These are phyloP conservation scores for Eolophus roseicapilla DNA, from an alignment of 2,113 vertebrate species.

Conservation along the genomic window DNA sequence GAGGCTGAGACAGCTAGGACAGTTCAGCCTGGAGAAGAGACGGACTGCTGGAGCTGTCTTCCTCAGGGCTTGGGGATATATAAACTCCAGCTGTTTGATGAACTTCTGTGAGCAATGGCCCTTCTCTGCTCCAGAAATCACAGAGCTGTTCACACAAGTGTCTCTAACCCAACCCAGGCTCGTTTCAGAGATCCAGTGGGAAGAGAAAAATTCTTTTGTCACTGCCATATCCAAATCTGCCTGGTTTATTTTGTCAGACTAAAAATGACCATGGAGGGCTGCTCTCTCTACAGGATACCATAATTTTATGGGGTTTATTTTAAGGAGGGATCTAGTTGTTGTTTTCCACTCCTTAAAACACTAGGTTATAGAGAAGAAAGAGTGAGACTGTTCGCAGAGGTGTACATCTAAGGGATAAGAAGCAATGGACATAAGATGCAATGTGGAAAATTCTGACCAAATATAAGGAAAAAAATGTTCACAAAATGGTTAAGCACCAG, in stretches of 20 bases:
- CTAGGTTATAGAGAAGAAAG: neutral
- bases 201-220: slow-evolving; percentile 67
- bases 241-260: neutral
- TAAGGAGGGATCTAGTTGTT: neutral
- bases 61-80: neutral
- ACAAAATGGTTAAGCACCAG: neutral
- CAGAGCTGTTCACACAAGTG: slow-evolving; percentile 66
- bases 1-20: neutral
- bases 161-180: slow-evolving; percentile 67
- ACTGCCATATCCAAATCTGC: neutral
- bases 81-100: slow-evolving; percentile 27
- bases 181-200: slow-evolving; percentile 75
- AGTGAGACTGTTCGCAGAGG: neutral
- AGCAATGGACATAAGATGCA: neutral
- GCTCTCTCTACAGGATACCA: neutral
- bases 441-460: neutral
- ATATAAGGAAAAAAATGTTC: neutral
- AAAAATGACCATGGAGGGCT: neutral
- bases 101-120: slow-evolving; percentile 72
- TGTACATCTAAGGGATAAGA: neutral
- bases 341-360: neutral
- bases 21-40: neutral
- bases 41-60: neutral
- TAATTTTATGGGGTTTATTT: neutral
- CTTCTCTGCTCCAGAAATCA: slow-evolving; percentile 69